Evolutionary conservation across 2,113 vertebrate species (phyloP), one percentile per base, ranked within the genome.

Genomic region (Arothron firmamentum): DNA sequence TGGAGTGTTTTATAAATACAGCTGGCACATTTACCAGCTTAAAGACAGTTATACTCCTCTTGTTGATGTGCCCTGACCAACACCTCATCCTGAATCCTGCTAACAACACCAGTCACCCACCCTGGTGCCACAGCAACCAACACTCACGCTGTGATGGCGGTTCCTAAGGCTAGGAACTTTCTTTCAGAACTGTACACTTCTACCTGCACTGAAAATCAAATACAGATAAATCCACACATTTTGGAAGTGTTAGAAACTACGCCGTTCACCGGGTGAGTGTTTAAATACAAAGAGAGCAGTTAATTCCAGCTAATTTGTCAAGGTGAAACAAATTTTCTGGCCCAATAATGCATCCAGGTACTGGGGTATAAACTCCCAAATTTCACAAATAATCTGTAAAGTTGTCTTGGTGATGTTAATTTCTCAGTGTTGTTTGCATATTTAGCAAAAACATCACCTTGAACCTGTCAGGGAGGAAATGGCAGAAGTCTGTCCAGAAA

Each of bases 381-480:
- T 17, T 45, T 1, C 8, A 31, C 28, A 31, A 31, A 31, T 31
- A 31, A 31, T 31, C 28, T 31, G 28, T 9, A 31, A 31, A 31
- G 6, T 31, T 2, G 5, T 31, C 28, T 31, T 31, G 28, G 1
- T 6, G 8, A 31, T 31, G 8, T 31, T 5, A 31, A 31, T 31
- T 31, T 31, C 28, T 31, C 28, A 31, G 28, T 58, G 21, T 16
- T 52, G 2, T 51, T 18, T 23, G 13, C 18, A 3, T 58, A 20
- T 58, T 20, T 50, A 18, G 31, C 59, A 70, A 84, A 56, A 82
- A 48, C 23, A 48, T 89, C 38, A 88, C 75, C 2, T 49, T 96
- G 70, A 91, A 85, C 18, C 78, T 97, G 63, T 56, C 83, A 64
- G 94, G 92, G 67, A 95, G 93, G 79, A 79, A 84, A 54, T 52